Evolutionary conservation across 2,113 vertebrate genomes (phyloP), one percentile per base, ranked within the genome.

Genomic region (Capreolus pygargus): DNA sequence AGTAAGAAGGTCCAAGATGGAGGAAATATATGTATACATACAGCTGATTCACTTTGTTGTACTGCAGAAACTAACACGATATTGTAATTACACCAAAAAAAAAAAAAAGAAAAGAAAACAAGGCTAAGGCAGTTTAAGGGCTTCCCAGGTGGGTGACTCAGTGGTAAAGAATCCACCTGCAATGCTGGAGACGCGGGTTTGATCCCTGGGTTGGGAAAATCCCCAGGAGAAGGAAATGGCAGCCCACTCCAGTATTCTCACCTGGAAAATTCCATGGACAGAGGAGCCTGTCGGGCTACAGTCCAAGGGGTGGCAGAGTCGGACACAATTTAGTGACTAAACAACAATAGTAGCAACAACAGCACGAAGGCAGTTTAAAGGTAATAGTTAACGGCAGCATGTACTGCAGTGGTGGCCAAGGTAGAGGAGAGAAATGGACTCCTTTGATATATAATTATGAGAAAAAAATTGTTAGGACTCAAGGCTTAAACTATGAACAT

Each of bases 141-240:
- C n/a, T 70, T 23, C n/a, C 67, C n/a, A 36, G 67, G 19, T 39
- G 33, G n/a, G n/a, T 70, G n/a, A 36, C 67, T 70, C 19, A 11
- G n/a, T 39, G 10, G n/a, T 6, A 12, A 70, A 70, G n/a, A 70
- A 70, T 70, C n/a, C 13, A 5, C 58, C n/a, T 70, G 19, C 67
- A 70, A 23, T 23, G n/a, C 19, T 36, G 67, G 67, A 23, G n/a
- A 70, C 0, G 0, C 2, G 0, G 9, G 10, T 70, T 39, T 39
- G 19, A 70, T 39, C 19, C 19, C 67, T 23, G 67, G 67, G 9
- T 39, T 70, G n/a, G 67, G 33, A 67, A 67, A 67, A 67, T 67
- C 17, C 8, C 33, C 61, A 4, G 8, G 33, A 70, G n/a, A 70
- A 70, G 67, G n/a, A 70, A 39, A 70, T 70, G 67, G n/a, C 19